Conservation (phyloP, 2,113 vertebrate genomes). For the Neoarius graeffei region DNA sequence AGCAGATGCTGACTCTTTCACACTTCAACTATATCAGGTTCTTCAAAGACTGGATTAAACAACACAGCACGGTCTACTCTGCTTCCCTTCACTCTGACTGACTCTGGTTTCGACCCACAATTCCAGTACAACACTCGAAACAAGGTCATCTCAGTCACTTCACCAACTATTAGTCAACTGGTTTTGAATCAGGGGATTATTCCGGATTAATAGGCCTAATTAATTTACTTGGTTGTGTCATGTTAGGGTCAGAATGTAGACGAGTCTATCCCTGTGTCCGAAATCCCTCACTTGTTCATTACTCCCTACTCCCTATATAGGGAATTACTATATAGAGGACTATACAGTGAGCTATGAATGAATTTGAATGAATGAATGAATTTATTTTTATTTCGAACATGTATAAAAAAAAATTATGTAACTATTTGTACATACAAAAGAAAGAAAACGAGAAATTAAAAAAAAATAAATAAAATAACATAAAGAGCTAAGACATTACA, state of each 20-base stretch:
- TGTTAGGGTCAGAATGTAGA: background rate
- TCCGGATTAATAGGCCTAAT: slow-evolving; percentile 15
- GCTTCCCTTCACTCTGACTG: slow-evolving; percentile 11
- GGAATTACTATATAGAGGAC: no score
- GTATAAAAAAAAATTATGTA: no score
- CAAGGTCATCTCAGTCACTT: slow-evolving; percentile 46
- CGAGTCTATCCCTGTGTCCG: background rate
- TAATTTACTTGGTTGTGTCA: slow-evolving; percentile 12
- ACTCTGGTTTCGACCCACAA: slow-evolving; percentile 37
- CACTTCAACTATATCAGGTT: slow-evolving; percentile 54
- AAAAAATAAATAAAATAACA: no score
- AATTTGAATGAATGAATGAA: no score
- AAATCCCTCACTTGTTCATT: no score
- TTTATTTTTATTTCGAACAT: no score
- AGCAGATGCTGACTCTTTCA: slow-evolving; percentile 41
- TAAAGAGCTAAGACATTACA: no score
- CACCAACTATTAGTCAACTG: slow-evolving; percentile 16
- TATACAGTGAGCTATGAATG: no score
- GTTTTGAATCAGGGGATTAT: background rate
- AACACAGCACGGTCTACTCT: background rate
- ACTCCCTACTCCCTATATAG: no score
- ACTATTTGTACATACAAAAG: no score
- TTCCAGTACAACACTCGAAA: slow-evolving; percentile 16
- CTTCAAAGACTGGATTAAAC: slow-evolving; percentile 46
- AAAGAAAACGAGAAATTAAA: no score